phyloP scores from a whole-genome alignment of 2,888 invertebrate genomes.

The Onchidella celtica region DNA sequence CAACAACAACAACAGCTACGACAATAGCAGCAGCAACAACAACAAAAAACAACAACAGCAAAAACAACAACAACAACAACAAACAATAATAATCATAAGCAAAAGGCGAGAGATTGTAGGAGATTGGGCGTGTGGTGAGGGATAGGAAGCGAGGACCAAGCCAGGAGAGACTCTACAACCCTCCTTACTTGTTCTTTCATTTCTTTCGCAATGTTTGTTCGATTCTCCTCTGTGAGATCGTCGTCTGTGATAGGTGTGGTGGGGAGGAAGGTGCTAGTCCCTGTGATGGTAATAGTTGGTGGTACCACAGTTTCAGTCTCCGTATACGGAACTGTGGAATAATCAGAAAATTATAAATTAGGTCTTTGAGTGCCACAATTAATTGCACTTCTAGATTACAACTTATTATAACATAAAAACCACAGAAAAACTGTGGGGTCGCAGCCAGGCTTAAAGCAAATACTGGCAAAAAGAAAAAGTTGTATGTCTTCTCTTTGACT shows the following conservation, averaged over 20 bases:
- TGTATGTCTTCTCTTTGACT: too few relatives aligned
- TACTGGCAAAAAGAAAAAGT: too few relatives aligned
- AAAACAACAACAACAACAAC: too few relatives aligned
- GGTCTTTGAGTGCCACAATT: too few relatives aligned
- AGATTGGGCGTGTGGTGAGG: neutral
- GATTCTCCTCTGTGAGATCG: neutral
- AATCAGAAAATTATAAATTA: too few relatives aligned
- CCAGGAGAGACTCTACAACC: neutral
- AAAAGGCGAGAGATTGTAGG: neutral
- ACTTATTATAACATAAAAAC: too few relatives aligned
- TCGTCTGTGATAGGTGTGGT: neutral
- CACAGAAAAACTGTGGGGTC: too few relatives aligned
- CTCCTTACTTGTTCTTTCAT: neutral
- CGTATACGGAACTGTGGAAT: too few relatives aligned
- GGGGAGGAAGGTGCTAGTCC: neutral
- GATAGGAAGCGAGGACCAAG: neutral
- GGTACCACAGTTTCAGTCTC: neutral
- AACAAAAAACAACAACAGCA: too few relatives aligned
- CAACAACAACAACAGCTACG: neutral
- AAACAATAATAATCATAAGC: too few relatives aligned
- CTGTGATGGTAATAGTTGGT: conserved; percentile 2
- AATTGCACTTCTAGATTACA: too few relatives aligned
- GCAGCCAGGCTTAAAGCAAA: too few relatives aligned
- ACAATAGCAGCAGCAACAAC: neutral
- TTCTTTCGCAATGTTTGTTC: neutral